Evolutionary conservation across 2,113 vertebrate species (phyloP).

Genomic region (Bettongia penicillata): DNA sequence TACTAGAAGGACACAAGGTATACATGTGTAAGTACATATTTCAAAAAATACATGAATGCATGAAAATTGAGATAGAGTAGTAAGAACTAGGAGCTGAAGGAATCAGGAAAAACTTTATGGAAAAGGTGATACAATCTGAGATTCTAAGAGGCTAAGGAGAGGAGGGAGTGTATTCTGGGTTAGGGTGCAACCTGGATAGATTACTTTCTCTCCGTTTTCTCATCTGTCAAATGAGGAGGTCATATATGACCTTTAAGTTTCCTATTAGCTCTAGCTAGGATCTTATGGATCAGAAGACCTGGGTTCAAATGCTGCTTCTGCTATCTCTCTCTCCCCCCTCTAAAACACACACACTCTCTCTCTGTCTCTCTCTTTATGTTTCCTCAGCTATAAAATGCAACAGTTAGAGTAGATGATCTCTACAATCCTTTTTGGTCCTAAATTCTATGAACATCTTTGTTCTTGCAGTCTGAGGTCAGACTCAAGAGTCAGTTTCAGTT

Average conservation of each 20-base stretch:
- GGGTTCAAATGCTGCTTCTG: background rate
- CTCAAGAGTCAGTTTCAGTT: constrained; percentile 2
- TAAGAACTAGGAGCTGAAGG: background rate
- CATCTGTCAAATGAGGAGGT: background rate
- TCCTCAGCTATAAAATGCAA: background rate
- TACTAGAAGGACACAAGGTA: background rate
- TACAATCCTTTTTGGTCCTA: background rate
- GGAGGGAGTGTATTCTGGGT: background rate
- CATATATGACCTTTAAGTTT: background rate
- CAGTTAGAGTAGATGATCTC: background rate
- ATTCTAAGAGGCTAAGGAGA: background rate
- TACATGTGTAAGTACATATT: background rate
- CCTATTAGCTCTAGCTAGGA: background rate
- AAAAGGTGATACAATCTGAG: background rate
- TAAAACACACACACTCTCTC: no score
- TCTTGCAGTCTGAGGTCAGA: background rate
- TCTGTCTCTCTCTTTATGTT: background rate
- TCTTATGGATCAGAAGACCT: background rate
- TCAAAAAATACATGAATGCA: background rate
- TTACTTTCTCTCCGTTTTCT: background rate
- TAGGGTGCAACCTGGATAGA: background rate
- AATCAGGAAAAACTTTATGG: background rate
- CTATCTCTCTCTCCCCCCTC: no score
- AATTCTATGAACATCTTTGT: background rate
- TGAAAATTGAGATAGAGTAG: background rate